Percentiles rank a stretch among this genome's conserved stretches.
phyloP scores from a whole-genome alignment of 2,888 invertebrate genomes.

The Philereme vetulata region DNA sequence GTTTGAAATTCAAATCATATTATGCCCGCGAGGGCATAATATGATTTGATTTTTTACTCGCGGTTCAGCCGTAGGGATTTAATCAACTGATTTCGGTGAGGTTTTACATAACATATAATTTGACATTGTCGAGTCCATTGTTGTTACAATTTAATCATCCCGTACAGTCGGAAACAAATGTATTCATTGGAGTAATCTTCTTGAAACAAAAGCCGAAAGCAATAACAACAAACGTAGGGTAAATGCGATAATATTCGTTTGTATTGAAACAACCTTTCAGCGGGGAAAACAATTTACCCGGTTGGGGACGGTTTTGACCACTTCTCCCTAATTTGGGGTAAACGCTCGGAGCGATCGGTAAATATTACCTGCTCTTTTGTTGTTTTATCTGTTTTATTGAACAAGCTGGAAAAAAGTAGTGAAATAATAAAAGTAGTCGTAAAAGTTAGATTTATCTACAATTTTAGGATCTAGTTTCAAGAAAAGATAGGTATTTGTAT shows the following conservation, averaged over 20 bases:
- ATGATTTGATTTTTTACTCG: no score
- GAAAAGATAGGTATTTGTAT: no score
- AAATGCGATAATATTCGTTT: conserved; percentile 57
- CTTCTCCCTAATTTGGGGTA: conserved; percentile 63
- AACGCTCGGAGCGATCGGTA: conserved; percentile 52
- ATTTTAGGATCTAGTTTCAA: background rate
- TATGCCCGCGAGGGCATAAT: no score
- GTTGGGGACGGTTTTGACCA: conserved; percentile 53
- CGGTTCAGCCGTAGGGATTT: no score
- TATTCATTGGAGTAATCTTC: conserved; percentile 51
- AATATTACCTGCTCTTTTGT: conserved; percentile 46
- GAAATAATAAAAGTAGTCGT: no score
- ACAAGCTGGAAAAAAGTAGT: no score
- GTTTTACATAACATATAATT: no score
- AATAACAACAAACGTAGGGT: conserved; percentile 53
- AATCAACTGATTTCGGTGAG: no score
- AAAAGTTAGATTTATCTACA: background rate
- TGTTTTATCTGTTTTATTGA: conserved; percentile 30
- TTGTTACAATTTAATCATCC: conserved; percentile 5
- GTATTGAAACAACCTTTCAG: conserved; percentile 57
- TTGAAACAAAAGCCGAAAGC: conserved; percentile 54
- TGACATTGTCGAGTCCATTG: background rate
- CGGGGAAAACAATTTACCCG: conserved; percentile 62
- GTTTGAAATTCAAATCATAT: no score
- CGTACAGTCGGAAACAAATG: conserved; percentile 29